Base-by-base conservation (phyloP, 2,888 invertebrate genomes). In the Agapetus fuscipes region DNA sequence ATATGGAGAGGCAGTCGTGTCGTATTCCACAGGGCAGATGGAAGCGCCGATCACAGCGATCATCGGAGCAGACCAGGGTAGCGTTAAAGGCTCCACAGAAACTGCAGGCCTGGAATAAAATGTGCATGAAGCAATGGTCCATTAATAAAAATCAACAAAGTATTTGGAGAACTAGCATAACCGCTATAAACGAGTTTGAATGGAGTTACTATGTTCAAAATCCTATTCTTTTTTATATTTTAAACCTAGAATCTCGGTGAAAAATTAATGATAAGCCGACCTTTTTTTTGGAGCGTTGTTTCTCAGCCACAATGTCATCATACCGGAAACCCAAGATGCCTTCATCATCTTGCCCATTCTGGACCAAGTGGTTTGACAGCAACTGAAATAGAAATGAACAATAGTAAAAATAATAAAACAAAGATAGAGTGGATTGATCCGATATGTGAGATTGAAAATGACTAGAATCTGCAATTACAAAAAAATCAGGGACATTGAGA, bases 1-100 rank as follows among this genome's bases (percentile, higher is more conserved):
- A 85, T 41, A 80, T 67, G 24, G 80, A 78, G 4, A 82, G 62
- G 0, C 77, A 74, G 3, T 74, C 72, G 48, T 72, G 66, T 37
- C 71, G 60, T 3, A 78, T 52, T 0, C 88, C 89, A 55, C 90
- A 90, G 0, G 77, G 76, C 32, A 83, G 63, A 53, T 90, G 90
- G 56, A 86, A 90, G 30, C 70, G 72, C 35, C 66, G 72, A 29
- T 72, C 70, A 53, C 89, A 90, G 35, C 63, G 68, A 1, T 50
- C 44, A 1, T 73, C 59, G n/a, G 71, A 70, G 55, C 90, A 90
- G 0, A 81, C 80, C 2, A 89, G 66, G 1, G 80, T 83, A 0
- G 89, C 88, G 1, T 80, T 80, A 0, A 38, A 56, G 17, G 64
- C 62, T 11, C 62, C 61, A 53, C 89, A 90, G 55, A 74, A 83